Evolutionary conservation across 2,797 vertebrate species (phyloP), one percentile per base, ranked within the genome.

Genomic region (Sebastes alutus): DNA sequence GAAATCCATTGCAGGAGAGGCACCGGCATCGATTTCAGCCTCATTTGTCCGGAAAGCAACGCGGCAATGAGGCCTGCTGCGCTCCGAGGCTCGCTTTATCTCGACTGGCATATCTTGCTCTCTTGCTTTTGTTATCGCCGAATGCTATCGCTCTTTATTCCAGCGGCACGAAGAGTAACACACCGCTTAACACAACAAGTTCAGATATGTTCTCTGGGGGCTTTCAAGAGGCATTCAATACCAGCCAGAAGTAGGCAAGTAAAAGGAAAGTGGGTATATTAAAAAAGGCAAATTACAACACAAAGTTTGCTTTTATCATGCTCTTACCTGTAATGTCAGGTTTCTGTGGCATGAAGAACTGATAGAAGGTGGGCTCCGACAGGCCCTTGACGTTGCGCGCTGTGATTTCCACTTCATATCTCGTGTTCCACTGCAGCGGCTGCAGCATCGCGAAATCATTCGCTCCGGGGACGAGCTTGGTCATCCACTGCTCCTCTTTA

Each of bases 291-390:
- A 60, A 81, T 55, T 16, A 18, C 9, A 52, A 22, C 33, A 22
- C 6, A 1, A 52, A 18, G 54, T 66, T 73, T 78, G 46, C 71
- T 42, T 81, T 72, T 78, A 46, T 85, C 76, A 16, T 22, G 77
- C 75, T 76, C 80, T 89, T 92, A 99, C 98, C 98, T 97, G 97
- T 97, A 82, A 99, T 99, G 90, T 99, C 98, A 12, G 98, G 98
- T 72, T 99, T 98, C 91, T 98, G 97, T 5, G 98, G 98, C 98
- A 99, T 99, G 93, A 94, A 98, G 95, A 99, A 99, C 88, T 99
- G 97, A 81, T 97, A 98, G 82, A 98, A 95, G 66, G 98, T 98
- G n/a, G 98, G 98, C 89, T 99, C 98, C 18, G 98, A 99, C 83
- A 97, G 96, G 78, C 98, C 98, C 88, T 99, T 95, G 88, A 98